phyloP scores from a whole-genome alignment of 1,140 invertebrate genomes.

The Drosophila arawakana region DNA sequence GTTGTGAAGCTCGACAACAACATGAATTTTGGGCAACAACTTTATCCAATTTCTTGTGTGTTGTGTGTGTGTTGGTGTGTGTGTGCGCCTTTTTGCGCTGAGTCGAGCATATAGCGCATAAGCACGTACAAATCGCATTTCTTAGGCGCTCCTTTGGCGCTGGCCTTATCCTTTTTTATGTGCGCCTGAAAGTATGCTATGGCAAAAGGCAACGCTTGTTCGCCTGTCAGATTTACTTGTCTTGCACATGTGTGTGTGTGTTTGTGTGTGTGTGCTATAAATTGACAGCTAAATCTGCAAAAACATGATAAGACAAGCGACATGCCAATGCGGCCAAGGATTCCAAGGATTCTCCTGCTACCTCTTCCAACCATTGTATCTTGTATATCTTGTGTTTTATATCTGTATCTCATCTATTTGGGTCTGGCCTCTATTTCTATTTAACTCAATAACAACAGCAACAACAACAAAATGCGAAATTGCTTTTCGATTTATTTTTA shows the following conservation, averaged over 20 bases:
- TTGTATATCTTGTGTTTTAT: conserved; percentile 47
- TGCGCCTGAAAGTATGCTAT: conserved; percentile 60
- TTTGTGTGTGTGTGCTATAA: conserved; percentile 60
- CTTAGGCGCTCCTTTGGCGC: conserved; percentile 61
- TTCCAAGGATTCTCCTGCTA: conserved; percentile 43
- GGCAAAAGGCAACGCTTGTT: conserved; percentile 65
- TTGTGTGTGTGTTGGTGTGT: conserved; percentile 2
- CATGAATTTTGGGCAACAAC: conserved; percentile 47
- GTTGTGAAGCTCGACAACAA: conserved; percentile 16
- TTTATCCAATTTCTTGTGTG: conserved; percentile 75
- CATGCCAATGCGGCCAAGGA: conserved; percentile 78
- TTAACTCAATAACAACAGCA: conserved; percentile 66
- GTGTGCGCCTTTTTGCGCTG: conserved; percentile 56
- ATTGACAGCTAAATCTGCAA: conserved; percentile 83
- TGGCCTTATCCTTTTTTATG: conserved; percentile 71
- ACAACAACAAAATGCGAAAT: conserved; percentile 64
- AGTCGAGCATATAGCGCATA: conserved; percentile 79
- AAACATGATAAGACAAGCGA: conserved; percentile 82
- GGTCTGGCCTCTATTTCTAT: conserved; percentile 55
- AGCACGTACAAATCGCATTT: conserved; percentile 83
- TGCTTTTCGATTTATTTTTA: conserved; percentile 82
- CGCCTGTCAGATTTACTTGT: conserved; percentile 81
- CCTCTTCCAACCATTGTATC: conserved; percentile 14
- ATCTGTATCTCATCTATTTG: conserved; percentile 56
- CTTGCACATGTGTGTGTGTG: conserved; percentile 37